Percentiles rank a stretch among this genome's conserved stretches.
These are phyloP conservation scores for Lasaia peninsularis DNA, from an alignment of 1,140 invertebrate genomes.

Conservation along the genomic window DNA sequence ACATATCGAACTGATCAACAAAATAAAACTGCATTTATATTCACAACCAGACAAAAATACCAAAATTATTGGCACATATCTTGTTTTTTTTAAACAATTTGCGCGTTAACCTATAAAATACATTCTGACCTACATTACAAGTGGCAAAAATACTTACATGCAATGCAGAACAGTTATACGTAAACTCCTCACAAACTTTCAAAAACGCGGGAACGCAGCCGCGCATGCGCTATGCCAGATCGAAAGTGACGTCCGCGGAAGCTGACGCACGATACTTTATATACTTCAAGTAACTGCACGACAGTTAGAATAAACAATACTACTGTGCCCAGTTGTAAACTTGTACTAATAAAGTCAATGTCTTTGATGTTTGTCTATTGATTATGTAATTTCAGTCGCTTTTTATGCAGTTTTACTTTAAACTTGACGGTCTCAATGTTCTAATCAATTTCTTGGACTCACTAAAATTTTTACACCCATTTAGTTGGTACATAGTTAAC, in stretches of 20 bases:
- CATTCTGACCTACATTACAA: slow-evolving; percentile 37
- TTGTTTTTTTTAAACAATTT: not conserved
- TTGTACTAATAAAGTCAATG: not conserved
- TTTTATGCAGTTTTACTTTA: no score
- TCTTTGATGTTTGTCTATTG: not conserved
- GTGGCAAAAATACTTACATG: slow-evolving; percentile 33
- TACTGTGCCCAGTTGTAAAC: not conserved
- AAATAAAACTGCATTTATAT: no score
- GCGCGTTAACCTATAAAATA: not conserved
- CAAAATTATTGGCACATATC: no score
- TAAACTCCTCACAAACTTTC: slow-evolving; percentile 27
- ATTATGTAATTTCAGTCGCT: not conserved
- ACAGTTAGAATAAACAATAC: slow-evolving; percentile 59
- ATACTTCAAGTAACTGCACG: slow-evolving; percentile 45
- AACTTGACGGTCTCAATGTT: no score
- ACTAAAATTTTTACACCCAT: no score
- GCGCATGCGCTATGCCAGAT: slow-evolving; percentile 45
- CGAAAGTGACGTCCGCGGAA: slow-evolving; percentile 67
- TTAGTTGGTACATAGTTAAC: no score
- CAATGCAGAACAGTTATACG: slow-evolving; percentile 27
- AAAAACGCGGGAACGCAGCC: slow-evolving; percentile 52
- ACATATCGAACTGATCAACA: no score
- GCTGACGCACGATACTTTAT: slow-evolving; percentile 48
- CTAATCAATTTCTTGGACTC: no score
- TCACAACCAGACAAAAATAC: no score